A percentile compares a stretch with the other conserved stretches of the same genome.
Evolutionary conservation across 2,888 invertebrate genomes (phyloP).

Genomic region (Melieria omissa): DNA sequence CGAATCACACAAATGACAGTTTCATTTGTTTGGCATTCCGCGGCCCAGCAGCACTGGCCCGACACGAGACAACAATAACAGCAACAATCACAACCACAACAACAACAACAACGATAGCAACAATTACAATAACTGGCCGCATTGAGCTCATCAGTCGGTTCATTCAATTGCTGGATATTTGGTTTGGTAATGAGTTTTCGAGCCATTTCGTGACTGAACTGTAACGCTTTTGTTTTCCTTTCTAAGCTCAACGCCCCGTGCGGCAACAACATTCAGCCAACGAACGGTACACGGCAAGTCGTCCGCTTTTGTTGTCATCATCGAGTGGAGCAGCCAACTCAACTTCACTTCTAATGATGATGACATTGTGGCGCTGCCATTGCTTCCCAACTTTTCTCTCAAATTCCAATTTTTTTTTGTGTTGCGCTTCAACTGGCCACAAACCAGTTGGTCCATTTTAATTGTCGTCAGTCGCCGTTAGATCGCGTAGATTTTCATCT

Average conservation of each 20-base stretch:
- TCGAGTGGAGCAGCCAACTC: no score
- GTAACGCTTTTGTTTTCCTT: constrained; percentile 47
- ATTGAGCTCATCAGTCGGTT: not conserved
- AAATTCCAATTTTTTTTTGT: no score
- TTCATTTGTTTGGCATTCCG: constrained; percentile 42
- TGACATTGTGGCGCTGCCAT: constrained; percentile 28
- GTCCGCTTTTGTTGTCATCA: no score
- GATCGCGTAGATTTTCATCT: constrained; percentile 31
- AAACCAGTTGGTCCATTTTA: constrained; percentile 40
- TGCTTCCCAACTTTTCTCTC: constrained; percentile 3
- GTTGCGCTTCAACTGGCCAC: constrained; percentile 13
- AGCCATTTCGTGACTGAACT: constrained; percentile 49
- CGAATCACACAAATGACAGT: constrained; percentile 41
- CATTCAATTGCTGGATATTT: not conserved
- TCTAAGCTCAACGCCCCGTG: not conserved
- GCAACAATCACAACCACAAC: not conserved
- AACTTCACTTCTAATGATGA: constrained; percentile 33
- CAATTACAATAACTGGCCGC: not conserved
- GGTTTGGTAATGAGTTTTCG: constrained; percentile 29
- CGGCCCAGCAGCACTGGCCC: constrained; percentile 40
- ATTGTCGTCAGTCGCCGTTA: constrained; percentile 39
- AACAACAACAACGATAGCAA: not conserved
- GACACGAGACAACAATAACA: constrained; percentile 41
- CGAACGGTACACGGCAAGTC: constrained; percentile 8
- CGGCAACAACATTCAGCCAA: not conserved